Conservation (phyloP, 2,797 vertebrate species). For the Nannoperca obscura region DNA sequence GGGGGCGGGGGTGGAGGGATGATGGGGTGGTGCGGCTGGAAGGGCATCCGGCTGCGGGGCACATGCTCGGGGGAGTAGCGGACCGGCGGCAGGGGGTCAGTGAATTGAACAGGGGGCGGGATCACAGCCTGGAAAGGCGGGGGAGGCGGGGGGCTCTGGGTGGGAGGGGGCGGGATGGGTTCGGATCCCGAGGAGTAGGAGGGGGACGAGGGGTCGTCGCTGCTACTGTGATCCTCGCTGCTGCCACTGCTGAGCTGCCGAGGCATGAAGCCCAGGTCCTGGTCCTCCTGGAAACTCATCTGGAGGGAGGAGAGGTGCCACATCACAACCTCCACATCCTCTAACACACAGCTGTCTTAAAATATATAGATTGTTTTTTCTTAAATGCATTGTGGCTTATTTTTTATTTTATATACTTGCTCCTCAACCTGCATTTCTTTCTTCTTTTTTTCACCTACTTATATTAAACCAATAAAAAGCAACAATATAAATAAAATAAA, state of each 20-base stretch:
- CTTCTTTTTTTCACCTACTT: neutral
- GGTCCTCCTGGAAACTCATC: slow-evolving; percentile 98
- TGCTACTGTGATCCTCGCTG: slow-evolving; percentile 92
- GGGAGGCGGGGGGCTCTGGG: slow-evolving; percentile 91
- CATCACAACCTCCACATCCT: slow-evolving; percentile 10
- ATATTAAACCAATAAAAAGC: neutral
- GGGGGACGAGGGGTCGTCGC: slow-evolving; percentile 92
- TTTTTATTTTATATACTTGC: neutral
- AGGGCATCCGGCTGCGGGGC: slow-evolving; percentile 79
- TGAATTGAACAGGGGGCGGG: slow-evolving; percentile 88
- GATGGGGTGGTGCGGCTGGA: slow-evolving; percentile 86
- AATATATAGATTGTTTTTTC: neutral
- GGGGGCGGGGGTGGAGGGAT: slow-evolving; percentile 86
- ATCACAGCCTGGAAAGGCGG: slow-evolving; percentile 89
- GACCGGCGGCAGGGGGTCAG: slow-evolving; percentile 83
- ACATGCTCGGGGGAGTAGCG: slow-evolving; percentile 82
- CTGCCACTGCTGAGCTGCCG: slow-evolving; percentile 91
- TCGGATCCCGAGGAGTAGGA: slow-evolving; percentile 94
- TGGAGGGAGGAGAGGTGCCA: slow-evolving; percentile 62
- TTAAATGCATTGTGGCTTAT: neutral
- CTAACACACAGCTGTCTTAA: neutral
- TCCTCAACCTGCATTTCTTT: neutral
- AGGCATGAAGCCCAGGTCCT: slow-evolving; percentile 87
- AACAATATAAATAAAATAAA: neutral
- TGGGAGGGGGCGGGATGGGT: slow-evolving; percentile 91